phyloP scores from a whole-genome alignment of 2,888 invertebrate species.

The Notocelia uddmanniana region DNA sequence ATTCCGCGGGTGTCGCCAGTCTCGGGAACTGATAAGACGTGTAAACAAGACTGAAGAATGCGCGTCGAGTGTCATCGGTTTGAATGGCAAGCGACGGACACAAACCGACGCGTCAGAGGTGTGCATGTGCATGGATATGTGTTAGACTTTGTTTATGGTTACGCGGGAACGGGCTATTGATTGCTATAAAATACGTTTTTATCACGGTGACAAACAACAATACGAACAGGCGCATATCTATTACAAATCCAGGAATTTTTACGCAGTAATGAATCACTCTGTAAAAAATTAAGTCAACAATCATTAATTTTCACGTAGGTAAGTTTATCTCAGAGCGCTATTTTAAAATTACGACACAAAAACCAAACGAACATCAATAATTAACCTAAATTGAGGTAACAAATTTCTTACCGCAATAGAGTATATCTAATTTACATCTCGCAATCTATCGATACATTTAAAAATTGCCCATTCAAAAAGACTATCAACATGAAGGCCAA shows the following conservation, averaged over 20 bases:
- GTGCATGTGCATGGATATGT: neutral
- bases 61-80: conserved; percentile 36
- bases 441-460: neutral
- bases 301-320: conserved; percentile 58
- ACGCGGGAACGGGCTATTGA: neutral
- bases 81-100: conserved; percentile 33
- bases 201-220: neutral
- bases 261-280: conserved; percentile 34
- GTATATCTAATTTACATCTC: conserved; percentile 41
- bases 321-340: conserved; percentile 51
- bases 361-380: conserved; percentile 56
- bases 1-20: conserved; percentile 20
- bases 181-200: neutral
- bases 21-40: conserved; percentile 38
- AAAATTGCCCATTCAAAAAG: neutral
- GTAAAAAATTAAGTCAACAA: conserved; percentile 57
- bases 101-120: neutral
- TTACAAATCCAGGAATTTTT: neutral
- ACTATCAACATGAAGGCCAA: neutral
- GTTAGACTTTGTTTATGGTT: neutral
- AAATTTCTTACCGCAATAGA: conserved; percentile 46
- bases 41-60: conserved; percentile 42
- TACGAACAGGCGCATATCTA: neutral
- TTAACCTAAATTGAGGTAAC: conserved; percentile 59
- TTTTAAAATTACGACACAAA: conserved; percentile 53